phyloP scores from a whole-genome alignment of 2,797 vertebrate species.

The Manis pentadactyla region DNA sequence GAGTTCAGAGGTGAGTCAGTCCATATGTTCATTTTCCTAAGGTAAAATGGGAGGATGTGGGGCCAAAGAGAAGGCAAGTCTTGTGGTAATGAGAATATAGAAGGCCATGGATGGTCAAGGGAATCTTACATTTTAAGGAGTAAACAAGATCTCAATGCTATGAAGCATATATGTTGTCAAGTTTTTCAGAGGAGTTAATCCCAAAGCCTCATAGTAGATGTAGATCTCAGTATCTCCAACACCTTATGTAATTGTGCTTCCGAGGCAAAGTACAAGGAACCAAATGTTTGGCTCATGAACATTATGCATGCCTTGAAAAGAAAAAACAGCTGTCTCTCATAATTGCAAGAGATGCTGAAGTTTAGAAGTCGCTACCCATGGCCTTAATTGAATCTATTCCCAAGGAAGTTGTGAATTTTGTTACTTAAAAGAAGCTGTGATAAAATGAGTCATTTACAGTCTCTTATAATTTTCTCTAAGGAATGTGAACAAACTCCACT shows the following conservation, averaged over 20 bases:
- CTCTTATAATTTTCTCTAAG: background rate
- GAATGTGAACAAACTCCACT: background rate
- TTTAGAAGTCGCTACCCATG: background rate
- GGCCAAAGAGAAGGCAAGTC: background rate
- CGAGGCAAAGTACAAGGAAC: background rate
- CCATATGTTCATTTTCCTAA: background rate
- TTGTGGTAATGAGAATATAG: background rate
- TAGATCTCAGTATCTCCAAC: background rate
- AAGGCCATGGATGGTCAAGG: background rate
- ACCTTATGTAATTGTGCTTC: background rate
- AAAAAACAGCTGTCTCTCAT: background rate
- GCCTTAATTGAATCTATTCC: background rate
- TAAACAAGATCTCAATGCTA: background rate
- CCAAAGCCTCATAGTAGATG: background rate
- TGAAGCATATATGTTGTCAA: background rate
- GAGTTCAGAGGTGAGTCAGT: background rate
- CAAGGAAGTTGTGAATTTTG: background rate
- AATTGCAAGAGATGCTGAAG: background rate
- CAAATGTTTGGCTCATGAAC: background rate
- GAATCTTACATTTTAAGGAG: background rate
- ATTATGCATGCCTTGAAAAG: background rate
- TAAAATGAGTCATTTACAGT: background rate
- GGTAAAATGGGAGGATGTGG: background rate
- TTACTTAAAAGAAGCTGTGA: background rate
- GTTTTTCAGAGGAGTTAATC: background rate